Evolutionary conservation across 2,888 invertebrate species (phyloP), one percentile per base, ranked within the genome.

Genomic region (Andrena hattorfiana): DNA sequence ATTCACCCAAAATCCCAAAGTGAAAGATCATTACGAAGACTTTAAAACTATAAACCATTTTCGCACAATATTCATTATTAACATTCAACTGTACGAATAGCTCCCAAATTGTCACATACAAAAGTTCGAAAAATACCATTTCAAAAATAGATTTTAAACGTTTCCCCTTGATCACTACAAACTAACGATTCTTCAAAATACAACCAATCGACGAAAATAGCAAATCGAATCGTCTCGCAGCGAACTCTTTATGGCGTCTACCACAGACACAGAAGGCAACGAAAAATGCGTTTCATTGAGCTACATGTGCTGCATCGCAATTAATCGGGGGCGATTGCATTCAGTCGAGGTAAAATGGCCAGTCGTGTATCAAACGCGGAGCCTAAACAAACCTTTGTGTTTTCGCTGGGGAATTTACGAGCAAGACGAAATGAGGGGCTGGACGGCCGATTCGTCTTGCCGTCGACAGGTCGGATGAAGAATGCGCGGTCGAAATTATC

Each of bases 311-410:
- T 35, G 48, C 32, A 7, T 20, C 30, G 54, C 49, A 59, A 68
- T 79, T 64, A 62, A 62, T 78, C 64, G 28, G 10, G 62, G 20
- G 35, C 66, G 42, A 80, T 67, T 16, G 51, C 20, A 48, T 28
- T 62, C 54, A 23, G 6, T 62, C 71, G 56, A 28, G 23, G n/a
- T 28, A 51, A 70, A 83, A 64, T 32, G 69, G 54, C 42, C 56
- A 54, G 56, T 23, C 72, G 26, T 83, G 71, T 59, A 59, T 80
- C 60, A 78, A 80, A 77, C 63, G 51, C 30, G 63, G 42, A 13
- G 67, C 60, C 77, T 62, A 87, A 87, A 83, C 72, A 87, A 87
- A 85, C 77, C 68, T 66, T 69, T 63, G 54, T 82, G 84, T 82
- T 87, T 85, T 83, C 60, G 28, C 56, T 35, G 42, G 56, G 10